Conservation (phyloP, 2,888 invertebrate genomes). For the Campoplex capitator region DNA sequence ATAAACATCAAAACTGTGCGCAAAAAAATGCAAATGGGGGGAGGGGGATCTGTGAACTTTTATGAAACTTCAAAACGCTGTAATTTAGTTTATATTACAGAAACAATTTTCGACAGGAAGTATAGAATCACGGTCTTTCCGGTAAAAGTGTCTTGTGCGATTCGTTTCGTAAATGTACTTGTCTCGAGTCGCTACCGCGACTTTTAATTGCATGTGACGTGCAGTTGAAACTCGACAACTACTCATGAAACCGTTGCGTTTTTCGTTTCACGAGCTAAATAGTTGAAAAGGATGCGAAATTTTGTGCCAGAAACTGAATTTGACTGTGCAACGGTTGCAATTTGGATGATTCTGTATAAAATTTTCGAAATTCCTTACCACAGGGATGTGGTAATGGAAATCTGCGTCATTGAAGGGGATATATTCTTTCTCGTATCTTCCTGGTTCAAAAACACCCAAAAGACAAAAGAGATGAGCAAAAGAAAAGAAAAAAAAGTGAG, state of each 20-base stretch:
- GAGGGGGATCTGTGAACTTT: too few relatives aligned
- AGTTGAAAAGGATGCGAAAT: not conserved
- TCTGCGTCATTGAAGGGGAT: slow-evolving; percentile 15
- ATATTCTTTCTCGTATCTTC: not conserved
- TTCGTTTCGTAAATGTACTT: too few relatives aligned
- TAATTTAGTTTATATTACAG: too few relatives aligned
- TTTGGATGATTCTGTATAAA: not conserved
- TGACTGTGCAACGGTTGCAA: not conserved
- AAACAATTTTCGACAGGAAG: too few relatives aligned
- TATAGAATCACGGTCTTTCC: too few relatives aligned
- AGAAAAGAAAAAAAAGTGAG: not conserved
- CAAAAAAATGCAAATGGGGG: too few relatives aligned
- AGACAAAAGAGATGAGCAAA: not conserved
- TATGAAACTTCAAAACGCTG: too few relatives aligned
- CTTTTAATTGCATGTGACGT: not conserved
- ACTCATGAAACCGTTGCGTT: not conserved
- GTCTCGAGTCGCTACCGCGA: too few relatives aligned
- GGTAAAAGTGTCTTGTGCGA: too few relatives aligned
- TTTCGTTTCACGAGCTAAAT: not conserved
- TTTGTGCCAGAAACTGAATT: not conserved
- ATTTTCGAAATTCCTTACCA: not conserved
- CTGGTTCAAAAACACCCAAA: slow-evolving; percentile 9
- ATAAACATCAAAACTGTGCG: too few relatives aligned
- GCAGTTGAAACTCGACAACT: not conserved
- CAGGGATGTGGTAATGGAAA: slow-evolving; percentile 4